Evolutionary conservation across 2,888 invertebrate genomes (phyloP).

Genomic region (Lithophane semibrunnea): DNA sequence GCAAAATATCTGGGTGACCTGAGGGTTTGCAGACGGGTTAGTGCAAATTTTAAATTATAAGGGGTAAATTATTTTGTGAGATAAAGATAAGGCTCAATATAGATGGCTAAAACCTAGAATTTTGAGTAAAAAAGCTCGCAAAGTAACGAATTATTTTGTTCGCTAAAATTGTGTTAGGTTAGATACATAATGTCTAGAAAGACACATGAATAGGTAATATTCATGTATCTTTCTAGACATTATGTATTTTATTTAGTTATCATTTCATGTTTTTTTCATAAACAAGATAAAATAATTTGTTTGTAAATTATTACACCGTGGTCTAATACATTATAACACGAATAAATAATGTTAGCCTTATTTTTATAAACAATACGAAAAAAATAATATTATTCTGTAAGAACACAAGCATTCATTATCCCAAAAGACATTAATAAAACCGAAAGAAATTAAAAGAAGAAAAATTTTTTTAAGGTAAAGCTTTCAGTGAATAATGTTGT

Average conservation of each 20-base stretch:
- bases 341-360: neutral
- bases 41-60: neutral
- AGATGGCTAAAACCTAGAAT: neutral
- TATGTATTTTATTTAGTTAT: neutral
- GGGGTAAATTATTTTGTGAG: neutral
- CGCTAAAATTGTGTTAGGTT: neutral
- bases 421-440: conserved; percentile 30
- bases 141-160: neutral
- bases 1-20: neutral
- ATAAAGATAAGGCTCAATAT: neutral
- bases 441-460: conserved; percentile 45
- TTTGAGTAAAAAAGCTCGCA: neutral
- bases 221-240: neutral
- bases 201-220: no score
- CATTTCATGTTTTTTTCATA: neutral
- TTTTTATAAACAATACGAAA: neutral
- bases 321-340: neutral
- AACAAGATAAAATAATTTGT: neutral
- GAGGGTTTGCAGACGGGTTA: neutral
- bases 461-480: conserved; percentile 43
- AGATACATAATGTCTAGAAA: no score
- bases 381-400: neutral
- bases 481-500: conserved; percentile 29
- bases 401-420: conserved; percentile 30
- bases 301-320: neutral